phyloP scores from a whole-genome alignment of 2,113 vertebrate species.

The Zosterops japonicus region DNA sequence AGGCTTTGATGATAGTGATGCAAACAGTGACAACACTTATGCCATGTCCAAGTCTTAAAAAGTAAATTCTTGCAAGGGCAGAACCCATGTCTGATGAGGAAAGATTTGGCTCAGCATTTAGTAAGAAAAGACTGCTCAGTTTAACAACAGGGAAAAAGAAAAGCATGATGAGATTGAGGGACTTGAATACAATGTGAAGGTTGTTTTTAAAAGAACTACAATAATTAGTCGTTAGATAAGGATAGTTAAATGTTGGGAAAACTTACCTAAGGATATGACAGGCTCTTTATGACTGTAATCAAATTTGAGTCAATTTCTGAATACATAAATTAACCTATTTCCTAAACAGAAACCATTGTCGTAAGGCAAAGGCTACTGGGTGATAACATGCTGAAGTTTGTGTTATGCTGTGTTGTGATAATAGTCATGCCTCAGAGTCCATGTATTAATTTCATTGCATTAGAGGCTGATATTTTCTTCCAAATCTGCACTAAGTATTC shows the following conservation, averaged over 20 bases:
- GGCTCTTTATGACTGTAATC: background rate
- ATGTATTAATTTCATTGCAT: background rate
- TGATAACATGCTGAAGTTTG: background rate
- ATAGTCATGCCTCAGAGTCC: background rate
- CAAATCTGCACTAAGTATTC: background rate
- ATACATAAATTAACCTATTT: background rate
- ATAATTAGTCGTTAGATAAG: background rate
- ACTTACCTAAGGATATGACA: background rate
- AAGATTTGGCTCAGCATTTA: background rate
- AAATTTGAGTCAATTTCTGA: background rate
- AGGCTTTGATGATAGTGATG: background rate
- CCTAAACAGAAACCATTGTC: background rate
- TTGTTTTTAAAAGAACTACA: background rate
- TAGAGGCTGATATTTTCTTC: background rate
- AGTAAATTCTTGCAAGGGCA: background rate
- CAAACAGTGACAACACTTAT: background rate
- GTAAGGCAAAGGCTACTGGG: background rate
- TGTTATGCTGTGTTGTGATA: background rate
- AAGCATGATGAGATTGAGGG: accelerated
- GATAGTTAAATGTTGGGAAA: background rate
- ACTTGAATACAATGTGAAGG: background rate
- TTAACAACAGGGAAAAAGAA: background rate
- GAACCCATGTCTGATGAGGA: background rate
- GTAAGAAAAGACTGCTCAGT: background rate
- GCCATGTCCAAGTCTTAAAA: background rate